phyloP scores from a whole-genome alignment of 2,113 vertebrate genomes.

The Pan troglodytes region NHGRI_mPanTro3-v2.1_pri NC_072403.2:109042001-109042500 shows the following conservation, averaged over 20 bases:
- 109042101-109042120: not conserved
- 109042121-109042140: not conserved
- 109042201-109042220: not conserved
- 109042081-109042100: not conserved
- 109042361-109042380: not conserved
- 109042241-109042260: not conserved
- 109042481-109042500: not conserved
- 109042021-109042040: not conserved
- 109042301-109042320: not conserved
- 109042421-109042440: not conserved
- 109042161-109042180: not conserved
- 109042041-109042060: not conserved
- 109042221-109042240: not conserved
- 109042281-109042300: conserved; percentile 12
- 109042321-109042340: not conserved
- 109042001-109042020: not conserved
- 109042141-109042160: not conserved
- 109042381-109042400: not conserved
- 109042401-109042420: not conserved
- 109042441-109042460: not conserved
- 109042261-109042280: not conserved
- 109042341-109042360: not conserved
- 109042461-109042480: not conserved
- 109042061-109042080: not conserved
- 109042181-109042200: not conserved